These are phyloP conservation scores for Rhagonycha lutea DNA, from an alignment of 2,888 invertebrate species.

Conservation along the genomic window DNA sequence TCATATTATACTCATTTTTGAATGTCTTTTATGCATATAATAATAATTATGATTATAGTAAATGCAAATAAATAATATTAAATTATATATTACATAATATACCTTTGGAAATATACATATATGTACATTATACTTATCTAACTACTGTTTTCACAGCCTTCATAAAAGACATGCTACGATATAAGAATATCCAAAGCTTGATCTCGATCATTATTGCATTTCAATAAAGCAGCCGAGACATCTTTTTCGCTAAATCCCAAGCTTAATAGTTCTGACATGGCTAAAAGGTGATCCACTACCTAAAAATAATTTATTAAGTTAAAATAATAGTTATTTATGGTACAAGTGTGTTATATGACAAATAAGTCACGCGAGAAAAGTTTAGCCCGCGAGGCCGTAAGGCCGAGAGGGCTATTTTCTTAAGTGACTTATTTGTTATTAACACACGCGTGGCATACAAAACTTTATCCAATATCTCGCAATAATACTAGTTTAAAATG, in stretches of 20 bases:
- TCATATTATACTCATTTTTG: not conserved
- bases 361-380: too few relatives aligned
- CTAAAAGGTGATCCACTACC: constrained; percentile 83
- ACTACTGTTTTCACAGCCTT: constrained; percentile 20
- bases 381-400: too few relatives aligned
- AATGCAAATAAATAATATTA: constrained; percentile 25
- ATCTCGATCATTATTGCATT: constrained; percentile 81
- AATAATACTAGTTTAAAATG: too few relatives aligned
- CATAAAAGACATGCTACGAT: constrained; percentile 59
- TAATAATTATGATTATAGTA: constrained; percentile 3
- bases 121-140: constrained; percentile 1
- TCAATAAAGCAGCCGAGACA: constrained; percentile 74
- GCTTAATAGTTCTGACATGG: constrained; percentile 76
- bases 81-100: constrained; percentile 20
- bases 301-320: constrained; percentile 47
- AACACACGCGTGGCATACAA: too few relatives aligned
- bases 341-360: too few relatives aligned
- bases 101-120: not conserved
- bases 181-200: constrained; percentile 84
- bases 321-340: too few relatives aligned
- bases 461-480: too few relatives aligned
- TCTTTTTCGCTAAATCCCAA: constrained; percentile 80
- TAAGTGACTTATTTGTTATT: too few relatives aligned
- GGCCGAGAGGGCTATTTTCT: too few relatives aligned
- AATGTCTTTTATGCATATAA: not conserved